Conservation (phyloP, 2,797 vertebrate species). For the Balearica regulorum region DNA sequence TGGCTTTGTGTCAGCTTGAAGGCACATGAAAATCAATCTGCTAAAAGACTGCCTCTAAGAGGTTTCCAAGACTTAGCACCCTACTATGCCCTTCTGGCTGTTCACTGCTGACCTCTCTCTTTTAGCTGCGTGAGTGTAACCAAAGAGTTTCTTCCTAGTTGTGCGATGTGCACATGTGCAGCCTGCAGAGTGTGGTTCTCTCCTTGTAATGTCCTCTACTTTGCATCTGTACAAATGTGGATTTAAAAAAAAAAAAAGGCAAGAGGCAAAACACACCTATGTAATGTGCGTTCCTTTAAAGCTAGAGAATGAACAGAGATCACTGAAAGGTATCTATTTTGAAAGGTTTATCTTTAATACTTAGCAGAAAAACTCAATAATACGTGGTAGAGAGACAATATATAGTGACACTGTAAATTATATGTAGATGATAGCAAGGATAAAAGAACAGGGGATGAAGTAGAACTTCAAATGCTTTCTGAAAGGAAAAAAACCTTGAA, state of each 20-base stretch:
- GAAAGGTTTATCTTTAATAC: slow-evolving; percentile 3
- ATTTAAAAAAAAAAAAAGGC: neutral
- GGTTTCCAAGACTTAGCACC: slow-evolving; percentile 28
- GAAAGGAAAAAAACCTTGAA: neutral
- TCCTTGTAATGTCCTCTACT: slow-evolving; percentile 14
- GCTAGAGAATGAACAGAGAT: neutral
- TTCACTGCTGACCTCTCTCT: slow-evolving; percentile 14
- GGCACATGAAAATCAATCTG: slow-evolving; percentile 64
- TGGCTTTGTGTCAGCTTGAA: slow-evolving; percentile 49
- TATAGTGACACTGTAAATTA: neutral
- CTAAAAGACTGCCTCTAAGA: slow-evolving; percentile 49
- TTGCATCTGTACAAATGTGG: neutral
- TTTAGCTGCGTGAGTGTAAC: neutral
- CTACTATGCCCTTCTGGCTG: slow-evolving; percentile 7
- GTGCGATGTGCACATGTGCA: neutral
- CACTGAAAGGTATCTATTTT: neutral
- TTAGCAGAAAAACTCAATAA: neutral
- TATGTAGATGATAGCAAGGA: neutral
- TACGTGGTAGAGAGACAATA: neutral
- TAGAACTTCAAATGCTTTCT: neutral
- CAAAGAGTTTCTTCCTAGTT: neutral
- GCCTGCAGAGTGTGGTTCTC: neutral
- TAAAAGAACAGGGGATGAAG: neutral
- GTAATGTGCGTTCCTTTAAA: neutral
- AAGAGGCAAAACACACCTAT: neutral